These are phyloP conservation scores for Drosophila triauraria DNA, from an alignment of 1,140 invertebrate genomes.

Conservation along the genomic window DNA sequence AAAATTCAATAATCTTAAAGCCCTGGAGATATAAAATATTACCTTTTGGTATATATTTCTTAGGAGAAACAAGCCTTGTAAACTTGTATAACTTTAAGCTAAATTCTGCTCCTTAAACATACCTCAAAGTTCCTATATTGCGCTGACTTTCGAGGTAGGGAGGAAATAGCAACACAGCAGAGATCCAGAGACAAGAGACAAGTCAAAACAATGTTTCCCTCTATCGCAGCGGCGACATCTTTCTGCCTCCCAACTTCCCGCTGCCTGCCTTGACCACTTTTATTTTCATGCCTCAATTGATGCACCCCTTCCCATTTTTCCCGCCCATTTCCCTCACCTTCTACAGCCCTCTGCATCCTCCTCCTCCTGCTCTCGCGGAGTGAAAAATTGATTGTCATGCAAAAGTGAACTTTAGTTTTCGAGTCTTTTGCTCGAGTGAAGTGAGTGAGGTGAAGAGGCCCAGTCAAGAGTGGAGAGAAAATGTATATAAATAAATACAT, in stretches of 20 bases:
- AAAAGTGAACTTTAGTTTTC: conserved; percentile 77
- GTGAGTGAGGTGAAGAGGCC: conserved; percentile 65
- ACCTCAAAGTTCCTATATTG: not conserved
- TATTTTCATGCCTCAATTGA: conserved; percentile 83
- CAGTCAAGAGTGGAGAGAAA: conserved; percentile 57
- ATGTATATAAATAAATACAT: conserved; percentile 61
- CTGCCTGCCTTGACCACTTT: conserved; percentile 69
- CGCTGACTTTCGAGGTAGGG: conserved; percentile 2
- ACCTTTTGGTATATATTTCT: not conserved
- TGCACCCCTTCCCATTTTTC: conserved; percentile 40
- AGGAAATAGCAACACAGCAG: conserved; percentile 43
- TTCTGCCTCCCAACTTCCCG: not conserved
- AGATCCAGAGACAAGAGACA: conserved; percentile 56
- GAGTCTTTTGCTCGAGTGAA: conserved; percentile 54
- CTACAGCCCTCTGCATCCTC: not conserved
- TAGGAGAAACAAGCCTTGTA: not conserved
- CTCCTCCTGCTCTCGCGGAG: conserved; percentile 22
- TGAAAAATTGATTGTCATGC: conserved; percentile 79
- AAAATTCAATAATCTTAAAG: not conserved
- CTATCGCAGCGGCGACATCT: conserved; percentile 30
- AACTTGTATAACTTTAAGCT: not conserved
- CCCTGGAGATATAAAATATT: not conserved
- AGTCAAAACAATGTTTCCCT: conserved; percentile 46
- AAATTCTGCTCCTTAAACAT: not conserved
- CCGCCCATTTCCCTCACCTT: conserved; percentile 25